phyloP scores from a whole-genome alignment of 2,888 invertebrate genomes.

The Catocala sponsa region DNA sequence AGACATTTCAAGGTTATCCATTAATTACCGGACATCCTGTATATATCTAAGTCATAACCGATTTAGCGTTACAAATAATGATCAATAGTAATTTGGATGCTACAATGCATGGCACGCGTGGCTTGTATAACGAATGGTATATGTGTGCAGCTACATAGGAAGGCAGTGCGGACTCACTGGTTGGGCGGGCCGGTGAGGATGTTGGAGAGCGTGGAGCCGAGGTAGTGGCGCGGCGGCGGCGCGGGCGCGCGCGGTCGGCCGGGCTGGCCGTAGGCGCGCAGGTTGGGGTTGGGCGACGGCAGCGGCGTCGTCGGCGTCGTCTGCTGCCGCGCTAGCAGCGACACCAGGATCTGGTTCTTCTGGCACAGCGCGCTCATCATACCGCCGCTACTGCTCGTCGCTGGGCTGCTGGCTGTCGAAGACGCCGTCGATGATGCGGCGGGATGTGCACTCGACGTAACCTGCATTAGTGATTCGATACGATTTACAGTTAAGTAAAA shows the following conservation, averaged over 20 bases:
- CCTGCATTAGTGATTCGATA: constrained; percentile 63
- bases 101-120: no score
- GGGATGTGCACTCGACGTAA: constrained; percentile 86
- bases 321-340: constrained; percentile 92
- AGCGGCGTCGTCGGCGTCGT: constrained; percentile 90
- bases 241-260: constrained; percentile 62
- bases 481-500: no score
- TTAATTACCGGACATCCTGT: no score
- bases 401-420: constrained; percentile 44
- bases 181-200: constrained; percentile 63
- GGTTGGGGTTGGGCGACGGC: constrained; percentile 91
- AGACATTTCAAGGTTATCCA: no score
- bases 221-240: constrained; percentile 60
- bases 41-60: no score
- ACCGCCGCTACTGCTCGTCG: constrained; percentile 55
- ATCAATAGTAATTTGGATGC: no score
- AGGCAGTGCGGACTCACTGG: constrained; percentile 50
- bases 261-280: constrained; percentile 67
- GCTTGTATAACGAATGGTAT: no score
- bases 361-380: constrained; percentile 92
- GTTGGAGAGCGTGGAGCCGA: constrained; percentile 65
- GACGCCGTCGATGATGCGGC: constrained; percentile 83
- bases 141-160: no score
- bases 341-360: constrained; percentile 95
- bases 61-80: no score